A percentile compares a stretch with the other conserved stretches of the same genome.
phyloP scores from a whole-genome alignment of 2,888 invertebrate species.

The Monochamus alternatus region DNA sequence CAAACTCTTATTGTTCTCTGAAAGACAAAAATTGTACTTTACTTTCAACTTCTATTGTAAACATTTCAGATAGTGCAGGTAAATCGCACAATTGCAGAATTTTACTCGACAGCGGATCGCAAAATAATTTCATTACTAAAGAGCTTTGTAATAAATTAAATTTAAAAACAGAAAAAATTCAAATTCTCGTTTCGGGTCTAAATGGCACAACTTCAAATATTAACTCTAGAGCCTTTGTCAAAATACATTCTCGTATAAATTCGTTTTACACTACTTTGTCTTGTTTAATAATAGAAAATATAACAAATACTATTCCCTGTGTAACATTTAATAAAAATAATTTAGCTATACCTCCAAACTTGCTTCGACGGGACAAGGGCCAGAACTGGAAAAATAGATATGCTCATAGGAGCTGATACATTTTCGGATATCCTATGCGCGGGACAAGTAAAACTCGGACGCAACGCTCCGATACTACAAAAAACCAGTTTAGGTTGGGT shows the following conservation, averaged over 20 bases:
- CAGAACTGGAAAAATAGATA: slow-evolving; percentile 27
- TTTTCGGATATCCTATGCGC: slow-evolving; percentile 34
- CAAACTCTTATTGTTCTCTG: background rate
- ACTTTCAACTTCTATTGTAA: slow-evolving; percentile 7
- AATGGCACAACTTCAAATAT: slow-evolving; percentile 9
- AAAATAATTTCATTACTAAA: slow-evolving; percentile 10
- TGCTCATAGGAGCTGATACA: slow-evolving; percentile 28
- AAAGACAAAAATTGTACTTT: slow-evolving; percentile 17
- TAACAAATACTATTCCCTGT: slow-evolving; percentile 26
- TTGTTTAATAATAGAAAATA: slow-evolving; percentile 16
- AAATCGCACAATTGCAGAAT: slow-evolving; percentile 8
- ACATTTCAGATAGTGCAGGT: background rate
- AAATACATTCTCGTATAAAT: slow-evolving; percentile 18
- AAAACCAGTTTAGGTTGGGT: slow-evolving; percentile 4
- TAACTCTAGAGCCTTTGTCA: slow-evolving; percentile 4
- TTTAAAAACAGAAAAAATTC: background rate
- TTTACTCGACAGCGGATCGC: slow-evolving; percentile 13
- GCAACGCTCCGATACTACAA: slow-evolving; percentile 1
- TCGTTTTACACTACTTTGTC: slow-evolving; percentile 11
- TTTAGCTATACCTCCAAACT: slow-evolving; percentile 14
- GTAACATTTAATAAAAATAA: slow-evolving; percentile 25
- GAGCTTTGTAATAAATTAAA: slow-evolving; percentile 11
- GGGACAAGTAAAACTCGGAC: slow-evolving; percentile 25
- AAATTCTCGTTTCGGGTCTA: slow-evolving; percentile 8
- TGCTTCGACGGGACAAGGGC: slow-evolving; percentile 22